These are phyloP conservation scores for Toxotes jaculatrix DNA, from an alignment of 2,113 vertebrate species.

Conservation along the genomic window DNA sequence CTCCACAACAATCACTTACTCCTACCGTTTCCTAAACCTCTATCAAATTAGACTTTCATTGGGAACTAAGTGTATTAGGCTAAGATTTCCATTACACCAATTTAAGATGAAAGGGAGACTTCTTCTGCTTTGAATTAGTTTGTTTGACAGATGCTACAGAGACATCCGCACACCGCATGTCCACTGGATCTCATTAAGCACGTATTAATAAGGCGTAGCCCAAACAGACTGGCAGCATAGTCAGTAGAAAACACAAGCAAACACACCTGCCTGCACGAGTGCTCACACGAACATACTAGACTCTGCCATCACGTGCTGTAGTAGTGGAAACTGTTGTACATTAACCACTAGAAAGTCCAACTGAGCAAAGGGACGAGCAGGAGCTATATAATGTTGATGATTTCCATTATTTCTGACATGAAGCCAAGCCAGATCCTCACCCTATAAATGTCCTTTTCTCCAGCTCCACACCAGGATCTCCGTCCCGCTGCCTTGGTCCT, in stretches of 20 bases:
- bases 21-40: conserved; percentile 61
- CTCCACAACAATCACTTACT: conserved; percentile 49
- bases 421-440: conserved; percentile 26
- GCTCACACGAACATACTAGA: conserved; percentile 1
- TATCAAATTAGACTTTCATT: conserved; percentile 63
- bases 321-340: conserved; percentile 11
- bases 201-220: conserved; percentile 54
- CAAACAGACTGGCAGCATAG: conserved; percentile 52
- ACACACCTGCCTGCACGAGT: conserved; percentile 42
- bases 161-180: conserved; percentile 30
- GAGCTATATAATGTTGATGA: conserved; percentile 47
- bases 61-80: conserved; percentile 54
- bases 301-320: not conserved
- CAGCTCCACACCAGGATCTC: conserved; percentile 35
- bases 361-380: conserved; percentile 21
- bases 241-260: conserved; percentile 53
- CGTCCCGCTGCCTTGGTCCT: conserved; percentile 10
- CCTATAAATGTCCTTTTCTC: conserved; percentile 34
- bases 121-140: conserved; percentile 66
- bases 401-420: conserved; percentile 51
- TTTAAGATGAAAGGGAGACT: conserved; percentile 61
- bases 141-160: conserved; percentile 63
- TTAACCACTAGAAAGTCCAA: conserved; percentile 29
- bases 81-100: conserved; percentile 59
- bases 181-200: conserved; percentile 64